These are phyloP conservation scores for Rhinichthys osculus DNA, from an alignment of 2,797 vertebrate genomes.

Conservation along the genomic window DNA sequence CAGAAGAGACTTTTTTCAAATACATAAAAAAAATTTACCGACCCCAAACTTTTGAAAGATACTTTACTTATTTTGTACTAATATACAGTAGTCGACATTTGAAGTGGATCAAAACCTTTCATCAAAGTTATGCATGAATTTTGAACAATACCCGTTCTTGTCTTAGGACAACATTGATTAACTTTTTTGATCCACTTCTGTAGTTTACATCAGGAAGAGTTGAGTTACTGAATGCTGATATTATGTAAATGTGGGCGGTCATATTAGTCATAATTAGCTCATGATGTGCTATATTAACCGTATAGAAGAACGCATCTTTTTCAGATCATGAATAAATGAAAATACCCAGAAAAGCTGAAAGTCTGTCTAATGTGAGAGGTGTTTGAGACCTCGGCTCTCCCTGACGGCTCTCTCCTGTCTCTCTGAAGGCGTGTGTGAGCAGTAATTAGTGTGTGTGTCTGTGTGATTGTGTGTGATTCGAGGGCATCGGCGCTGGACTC, in stretches of 20 bases:
- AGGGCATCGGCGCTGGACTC: neutral
- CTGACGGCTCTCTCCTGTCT: neutral
- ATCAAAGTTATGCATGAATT: too few species aligned
- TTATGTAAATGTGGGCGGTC: neutral
- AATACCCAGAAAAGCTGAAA: too few species aligned
- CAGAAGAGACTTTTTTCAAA: neutral
- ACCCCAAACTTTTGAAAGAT: neutral
- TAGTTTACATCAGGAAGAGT: neutral
- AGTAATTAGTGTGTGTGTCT: neutral
- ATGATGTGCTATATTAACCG: neutral
- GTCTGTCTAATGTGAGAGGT: neutral
- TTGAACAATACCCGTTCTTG: too few species aligned
- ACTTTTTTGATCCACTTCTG: too few species aligned
- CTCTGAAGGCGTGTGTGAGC: neutral
- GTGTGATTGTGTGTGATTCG: slow-evolving; percentile 33
- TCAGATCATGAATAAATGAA: neutral
- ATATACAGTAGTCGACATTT: neutral
- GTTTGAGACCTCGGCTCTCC: neutral
- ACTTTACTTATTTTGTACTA: neutral
- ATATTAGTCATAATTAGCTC: neutral
- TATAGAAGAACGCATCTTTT: neutral
- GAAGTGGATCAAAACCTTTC: too few species aligned
- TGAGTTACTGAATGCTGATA: neutral
- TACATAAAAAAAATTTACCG: neutral
- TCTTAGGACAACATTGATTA: too few species aligned